Evolutionary conservation across 2,113 vertebrate species (phyloP), one percentile per base, ranked within the genome.

Genomic region (Leptobrachium ailaonicum): DNA sequence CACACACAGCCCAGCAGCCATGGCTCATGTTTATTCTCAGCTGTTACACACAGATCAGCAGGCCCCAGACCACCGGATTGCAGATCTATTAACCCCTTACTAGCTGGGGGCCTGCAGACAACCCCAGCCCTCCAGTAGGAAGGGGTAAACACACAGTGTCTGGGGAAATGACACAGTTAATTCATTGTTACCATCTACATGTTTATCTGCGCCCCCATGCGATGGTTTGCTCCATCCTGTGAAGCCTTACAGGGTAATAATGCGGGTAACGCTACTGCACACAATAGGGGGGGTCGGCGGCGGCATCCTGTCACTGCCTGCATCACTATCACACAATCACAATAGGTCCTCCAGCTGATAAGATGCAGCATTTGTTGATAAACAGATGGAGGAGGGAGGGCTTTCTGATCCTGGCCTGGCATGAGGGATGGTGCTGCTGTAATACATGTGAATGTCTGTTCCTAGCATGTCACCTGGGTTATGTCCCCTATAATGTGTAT

Each of bases 31-130:
- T 1, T 43, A 5, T 64, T 50, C 3, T 53, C 6, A 20, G 11
- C 44, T 73, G 60, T 64, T 58, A 43, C 14, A n/a, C 76, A 63
- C 14, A 8, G 5, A 32, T 41, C 43, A 45, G 42, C 60, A 45
- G 73, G 78, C 71, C 78, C 78, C 7, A 13, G 44, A 45, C 60
- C 78, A 41, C 12, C 53, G 70, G 20, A 71, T 42, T 63, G 53
- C 45, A 44, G 9, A 53, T 66, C 20, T 8, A 42, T 73, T 67
- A 73, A 67, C 71, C 67, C 66, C 11, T 42, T 56, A 14, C 2
- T 32, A 32, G 20, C 20, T 40, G 54, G 41, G 6, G 14, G 8
- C 40, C 14, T 50, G 8, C 11, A 47, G 13, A 71, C 5, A 3
- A 9, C 44, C 44, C 13, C 14, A 32, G 40, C 12, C 41, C 11